Percentiles rank a stretch among this genome's conserved stretches.
phyloP scores from a whole-genome alignment of 2,888 invertebrate species.

The Polydrusus pterygomalis region DNA sequence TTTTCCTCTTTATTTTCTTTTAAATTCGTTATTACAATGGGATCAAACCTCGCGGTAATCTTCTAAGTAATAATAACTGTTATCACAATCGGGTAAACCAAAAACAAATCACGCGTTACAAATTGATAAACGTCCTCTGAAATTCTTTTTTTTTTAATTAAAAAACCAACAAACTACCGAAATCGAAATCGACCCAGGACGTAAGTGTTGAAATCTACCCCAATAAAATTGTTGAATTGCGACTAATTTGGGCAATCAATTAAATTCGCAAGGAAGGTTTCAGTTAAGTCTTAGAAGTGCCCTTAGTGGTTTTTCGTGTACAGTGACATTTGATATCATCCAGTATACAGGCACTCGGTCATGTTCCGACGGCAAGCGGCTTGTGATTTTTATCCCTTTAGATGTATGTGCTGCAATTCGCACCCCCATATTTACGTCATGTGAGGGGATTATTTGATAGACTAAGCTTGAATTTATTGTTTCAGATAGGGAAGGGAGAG shows the following conservation, averaged over 20 bases:
- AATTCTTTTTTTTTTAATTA: no score
- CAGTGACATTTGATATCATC: constrained; percentile 54
- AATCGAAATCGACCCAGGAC: background rate
- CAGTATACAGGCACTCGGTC: constrained; percentile 53
- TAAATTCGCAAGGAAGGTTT: constrained; percentile 39
- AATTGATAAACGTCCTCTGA: no score
- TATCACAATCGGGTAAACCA: no score
- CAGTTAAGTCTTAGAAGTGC: constrained; percentile 34
- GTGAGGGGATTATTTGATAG: constrained; percentile 33
- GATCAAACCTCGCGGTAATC: no score
- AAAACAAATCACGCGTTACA: no score
- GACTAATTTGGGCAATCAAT: constrained; percentile 44
- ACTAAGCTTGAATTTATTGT: constrained; percentile 36
- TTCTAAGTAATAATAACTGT: no score
- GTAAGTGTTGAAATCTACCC: background rate
- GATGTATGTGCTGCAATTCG: constrained; percentile 49
- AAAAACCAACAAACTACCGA: background rate
- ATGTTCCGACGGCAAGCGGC: constrained; percentile 53
- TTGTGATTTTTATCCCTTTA: constrained; percentile 54
- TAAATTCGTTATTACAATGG: no score
- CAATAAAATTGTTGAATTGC: constrained; percentile 11
- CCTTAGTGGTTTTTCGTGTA: constrained; percentile 54
- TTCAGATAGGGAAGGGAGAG: constrained; percentile 18
- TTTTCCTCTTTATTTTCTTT: no score
- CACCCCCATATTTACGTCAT: constrained; percentile 49